phyloP scores from a whole-genome alignment of 2,888 invertebrate genomes.

The Paralinhomoeus sp. region DNA sequence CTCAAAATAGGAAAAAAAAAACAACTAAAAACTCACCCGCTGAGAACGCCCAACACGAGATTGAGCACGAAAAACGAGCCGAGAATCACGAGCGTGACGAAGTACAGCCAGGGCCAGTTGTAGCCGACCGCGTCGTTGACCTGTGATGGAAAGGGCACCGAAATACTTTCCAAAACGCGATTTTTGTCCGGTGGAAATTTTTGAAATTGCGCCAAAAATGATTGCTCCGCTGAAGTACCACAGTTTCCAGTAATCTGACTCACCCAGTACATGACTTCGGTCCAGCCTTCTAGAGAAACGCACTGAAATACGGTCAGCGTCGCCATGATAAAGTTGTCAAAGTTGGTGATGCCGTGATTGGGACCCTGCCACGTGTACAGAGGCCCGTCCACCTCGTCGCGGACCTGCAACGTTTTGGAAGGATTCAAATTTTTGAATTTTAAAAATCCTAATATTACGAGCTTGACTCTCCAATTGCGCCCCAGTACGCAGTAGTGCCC shows the following conservation, averaged over 20 bases:
- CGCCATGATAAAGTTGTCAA: slow-evolving; percentile 91
- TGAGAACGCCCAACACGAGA: slow-evolving; percentile 49
- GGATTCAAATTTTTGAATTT: no score
- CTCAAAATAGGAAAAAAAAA: neutral
- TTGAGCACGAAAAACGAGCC: slow-evolving; percentile 99
- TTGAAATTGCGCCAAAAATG: no score
- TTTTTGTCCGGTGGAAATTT: no score
- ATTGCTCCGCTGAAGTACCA: no score
- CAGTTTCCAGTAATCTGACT: no score
- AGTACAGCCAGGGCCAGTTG: slow-evolving; percentile 66
- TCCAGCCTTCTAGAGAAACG: slow-evolving; percentile 97
- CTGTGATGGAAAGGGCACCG: no score
- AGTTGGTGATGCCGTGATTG: slow-evolving; percentile 86
- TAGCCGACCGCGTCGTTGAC: slow-evolving; percentile 23
- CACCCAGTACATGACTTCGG: slow-evolving; percentile 78
- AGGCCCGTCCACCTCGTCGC: no score
- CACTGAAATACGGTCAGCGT: slow-evolving; percentile 98
- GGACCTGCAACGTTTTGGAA: no score
- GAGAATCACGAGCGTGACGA: slow-evolving; percentile 92
- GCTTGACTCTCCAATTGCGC: no score
- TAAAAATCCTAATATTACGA: no score
- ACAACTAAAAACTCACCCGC: neutral
- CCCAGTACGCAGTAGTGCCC: no score
- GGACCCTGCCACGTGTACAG: slow-evolving; percentile 79
- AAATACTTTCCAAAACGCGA: no score